Conservation (phyloP, 1,140 invertebrate genomes). For the Caenorhabditis tropicalis region DNA sequence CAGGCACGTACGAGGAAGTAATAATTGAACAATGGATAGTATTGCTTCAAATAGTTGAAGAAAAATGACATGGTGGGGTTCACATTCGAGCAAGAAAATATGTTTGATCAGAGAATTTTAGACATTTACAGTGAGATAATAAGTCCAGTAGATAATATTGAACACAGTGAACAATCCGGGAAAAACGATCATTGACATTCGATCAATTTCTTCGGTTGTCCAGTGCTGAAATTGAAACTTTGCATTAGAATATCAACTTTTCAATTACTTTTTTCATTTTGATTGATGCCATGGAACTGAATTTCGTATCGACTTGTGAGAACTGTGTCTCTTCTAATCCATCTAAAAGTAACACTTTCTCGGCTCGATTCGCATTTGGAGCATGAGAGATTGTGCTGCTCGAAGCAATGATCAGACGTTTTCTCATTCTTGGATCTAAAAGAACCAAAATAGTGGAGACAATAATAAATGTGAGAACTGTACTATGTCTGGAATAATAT, state of each 20-base stretch:
- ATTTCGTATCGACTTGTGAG: slow-evolving; percentile 43
- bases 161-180: slow-evolving; percentile 63
- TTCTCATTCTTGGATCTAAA: slow-evolving; percentile 54
- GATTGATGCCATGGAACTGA: background rate
- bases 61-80: slow-evolving; percentile 9
- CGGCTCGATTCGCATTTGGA: background rate
- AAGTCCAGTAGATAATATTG: slow-evolving; percentile 65
- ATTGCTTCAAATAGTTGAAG: background rate
- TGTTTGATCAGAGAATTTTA: background rate
- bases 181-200: slow-evolving; percentile 60
- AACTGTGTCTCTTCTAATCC: slow-evolving; percentile 53
- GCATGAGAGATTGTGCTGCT: slow-evolving; percentile 6
- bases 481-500: background rate
- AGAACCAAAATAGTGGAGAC: background rate
- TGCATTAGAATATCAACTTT: background rate
- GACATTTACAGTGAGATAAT: slow-evolving; percentile 57
- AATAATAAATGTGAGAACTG: background rate
- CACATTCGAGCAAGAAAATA: background rate
- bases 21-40: background rate
- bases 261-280: slow-evolving; percentile 19
- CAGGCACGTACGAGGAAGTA: slow-evolving; percentile 14
- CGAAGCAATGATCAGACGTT: slow-evolving; percentile 52
- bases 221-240: slow-evolving; percentile 23
- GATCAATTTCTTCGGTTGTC: slow-evolving; percentile 64
- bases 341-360: slow-evolving; percentile 52